Evolutionary conservation across 2,113 vertebrate genomes (phyloP), one percentile per base, ranked within the genome.

Genomic region (Urocynchramus pylzowi): DNA sequence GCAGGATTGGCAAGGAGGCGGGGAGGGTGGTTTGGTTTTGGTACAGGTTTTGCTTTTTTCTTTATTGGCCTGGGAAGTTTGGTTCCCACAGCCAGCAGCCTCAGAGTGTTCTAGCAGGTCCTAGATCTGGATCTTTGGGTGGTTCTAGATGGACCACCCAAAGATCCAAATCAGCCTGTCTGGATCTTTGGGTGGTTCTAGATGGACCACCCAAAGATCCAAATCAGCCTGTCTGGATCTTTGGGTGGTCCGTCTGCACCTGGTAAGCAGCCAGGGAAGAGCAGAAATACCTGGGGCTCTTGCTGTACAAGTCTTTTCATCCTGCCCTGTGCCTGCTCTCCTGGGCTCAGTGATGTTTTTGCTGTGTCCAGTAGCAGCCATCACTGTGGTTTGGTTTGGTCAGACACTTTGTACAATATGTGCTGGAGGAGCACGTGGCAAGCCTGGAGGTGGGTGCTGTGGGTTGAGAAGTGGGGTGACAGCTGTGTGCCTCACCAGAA

Each of bases 321-420:
- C 39, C 52, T 70, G 30, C 50, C 20, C 27, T 5, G 3, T 71
- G 21, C 39, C 18, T 70, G 28, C 45, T 84, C 64, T 56, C 26
- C 44, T n/a, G 84, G n/a, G 30, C 35, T 33, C 52, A 26, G 54
- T 35, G 61, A 37, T 56, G 22, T 27, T 47, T 73, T 31, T 57
- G 70, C 57, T 69, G 77, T 54, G 60, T 37, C 57, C 53, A 22
- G 37, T 28, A 22, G 41, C 44, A 50, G 28, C 45, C 30, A 7
- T 41, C 35, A 1, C 63, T 54, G 50, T 1, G 17, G 39, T 83
- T 70, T 1, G 17, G 39, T 83, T 70, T 83, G 75, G 63, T 37
- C 70, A 57, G 67, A 57, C 35, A 9, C 12, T 0, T 16, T 41
- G 65, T 68, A 27, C 47, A 33, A 0, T 41, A 27, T 0, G 1